Evolutionary conservation across 2,888 invertebrate species (phyloP), one percentile per base, ranked within the genome.

Genomic region (Ophioninae sp.): DNA sequence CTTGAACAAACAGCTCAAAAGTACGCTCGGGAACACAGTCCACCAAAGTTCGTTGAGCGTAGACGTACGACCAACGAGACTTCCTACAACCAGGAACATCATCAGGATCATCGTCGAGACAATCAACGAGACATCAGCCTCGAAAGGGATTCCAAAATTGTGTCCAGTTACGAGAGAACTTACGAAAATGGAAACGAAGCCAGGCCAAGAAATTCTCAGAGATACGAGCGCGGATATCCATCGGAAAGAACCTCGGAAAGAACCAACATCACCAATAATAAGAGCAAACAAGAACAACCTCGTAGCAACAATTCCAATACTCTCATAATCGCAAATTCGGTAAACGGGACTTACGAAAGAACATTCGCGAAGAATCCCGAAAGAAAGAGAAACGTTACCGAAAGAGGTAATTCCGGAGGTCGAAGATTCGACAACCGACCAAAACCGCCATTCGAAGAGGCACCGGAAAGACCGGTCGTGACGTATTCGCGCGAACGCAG

Each of bases 1-100:
- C 86, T 93, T 7, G 93, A 93, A 79, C 93, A 93, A 80, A 93
- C 93, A 0, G 93, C 93, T 0, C 93, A 93, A 77, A 93, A 92
- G 73, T 93, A 93, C 75, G 93, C 93, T 0, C 86, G 92, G 5
- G 93, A 93, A 72, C 91, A 92, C 70, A 93, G 93, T 62, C 93
- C 92, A 0, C 91, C 93, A 6, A 93, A 93, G 74, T 92, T 91
- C 79, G 87, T 90, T 0, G 92, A 93, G n/a, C 86, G 91, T 3
- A 87, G 91, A 56, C 81, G 85, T 23, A 20, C 20, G 20, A 8
- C 20, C 30, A 81, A 79, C 20, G 81, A 84, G 0, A 23, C 78
- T 3, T 72, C 69, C 1, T 81, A 80, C 75, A 78, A 82, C 10
- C 81, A 82, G 23, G 65, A 77, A 41, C 75, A 82, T 23, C 75